phyloP scores from a whole-genome alignment of 1,140 invertebrate species.

The Trinorchestia longiramus region DNA sequence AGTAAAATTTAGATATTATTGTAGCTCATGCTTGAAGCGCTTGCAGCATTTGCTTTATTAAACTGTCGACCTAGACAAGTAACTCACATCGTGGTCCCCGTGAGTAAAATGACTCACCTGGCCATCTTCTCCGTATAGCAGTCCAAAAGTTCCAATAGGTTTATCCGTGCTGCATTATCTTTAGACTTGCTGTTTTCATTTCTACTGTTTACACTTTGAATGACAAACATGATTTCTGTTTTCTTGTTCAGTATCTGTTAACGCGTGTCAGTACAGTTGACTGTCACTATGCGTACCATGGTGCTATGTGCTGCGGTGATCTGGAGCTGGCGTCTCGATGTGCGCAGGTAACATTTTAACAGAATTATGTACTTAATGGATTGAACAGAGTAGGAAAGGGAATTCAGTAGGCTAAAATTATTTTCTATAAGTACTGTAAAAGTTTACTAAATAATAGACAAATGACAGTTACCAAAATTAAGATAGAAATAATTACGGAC shows the following conservation, averaged over 20 bases:
- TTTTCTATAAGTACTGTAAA: background rate
- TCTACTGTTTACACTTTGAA: background rate
- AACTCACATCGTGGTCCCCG: too few species aligned
- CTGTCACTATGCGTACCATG: slow-evolving; percentile 46
- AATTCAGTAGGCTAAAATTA: too few species aligned
- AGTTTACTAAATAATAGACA: background rate
- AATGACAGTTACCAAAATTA: too few species aligned
- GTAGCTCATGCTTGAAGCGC: too few species aligned
- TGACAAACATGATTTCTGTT: background rate
- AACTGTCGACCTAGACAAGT: too few species aligned
- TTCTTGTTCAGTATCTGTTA: background rate
- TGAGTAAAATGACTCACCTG: too few species aligned
- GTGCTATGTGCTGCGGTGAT: slow-evolving; percentile 6
- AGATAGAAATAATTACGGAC: too few species aligned
- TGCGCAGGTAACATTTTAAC: slow-evolving; percentile 20
- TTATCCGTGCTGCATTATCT: background rate
- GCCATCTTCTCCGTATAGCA: background rate
- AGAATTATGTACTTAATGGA: background rate
- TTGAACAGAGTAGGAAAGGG: too few species aligned
- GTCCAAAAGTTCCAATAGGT: background rate
- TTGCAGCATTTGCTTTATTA: too few species aligned
- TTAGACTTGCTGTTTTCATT: background rate
- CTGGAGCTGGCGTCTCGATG: slow-evolving; percentile 7
- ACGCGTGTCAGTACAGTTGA: background rate
- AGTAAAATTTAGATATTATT: too few species aligned